phyloP scores from a whole-genome alignment of 2,113 vertebrate genomes.

The Larimichthys polyactis region DNA sequence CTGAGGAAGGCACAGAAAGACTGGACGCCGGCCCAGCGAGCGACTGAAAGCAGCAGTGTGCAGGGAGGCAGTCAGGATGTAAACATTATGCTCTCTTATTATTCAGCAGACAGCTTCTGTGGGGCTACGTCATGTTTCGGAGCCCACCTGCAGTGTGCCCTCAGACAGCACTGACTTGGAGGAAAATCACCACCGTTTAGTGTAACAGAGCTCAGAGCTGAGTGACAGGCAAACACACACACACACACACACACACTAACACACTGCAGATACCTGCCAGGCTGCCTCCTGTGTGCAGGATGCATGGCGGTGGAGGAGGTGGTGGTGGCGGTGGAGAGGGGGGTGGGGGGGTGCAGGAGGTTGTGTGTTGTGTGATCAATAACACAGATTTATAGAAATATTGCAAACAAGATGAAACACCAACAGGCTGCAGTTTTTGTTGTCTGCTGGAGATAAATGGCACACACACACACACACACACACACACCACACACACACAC shows the following conservation, averaged over 20 bases:
- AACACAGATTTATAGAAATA: slow-evolving; percentile 9
- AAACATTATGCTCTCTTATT: slow-evolving; percentile 43
- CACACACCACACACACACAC: slow-evolving; percentile 14
- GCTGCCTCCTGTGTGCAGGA: slow-evolving; percentile 6
- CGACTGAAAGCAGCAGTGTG: slow-evolving; percentile 5
- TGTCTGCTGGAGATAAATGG: not conserved
- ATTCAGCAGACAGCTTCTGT: not conserved
- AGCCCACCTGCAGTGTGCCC: slow-evolving; percentile 60
- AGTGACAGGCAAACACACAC: slow-evolving; percentile 21
- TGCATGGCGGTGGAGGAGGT: not conserved
- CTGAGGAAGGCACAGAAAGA: not conserved
- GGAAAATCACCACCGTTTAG: slow-evolving; percentile 26
- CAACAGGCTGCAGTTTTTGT: not conserved
- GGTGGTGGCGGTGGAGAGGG: not conserved
- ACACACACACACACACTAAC: slow-evolving; percentile 21
- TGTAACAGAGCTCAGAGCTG: slow-evolving; percentile 8
- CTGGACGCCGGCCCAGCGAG: not conserved
- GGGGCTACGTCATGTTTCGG: slow-evolving; percentile 16
- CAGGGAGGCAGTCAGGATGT: slow-evolving; percentile 22
- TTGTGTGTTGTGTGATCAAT: slow-evolving; percentile 28
- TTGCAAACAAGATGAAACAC: not conserved
- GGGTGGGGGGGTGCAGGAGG: not conserved
- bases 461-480: slow-evolving; percentile 16
- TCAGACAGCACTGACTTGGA: slow-evolving; percentile 38
- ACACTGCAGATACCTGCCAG: slow-evolving; percentile 51